These are phyloP conservation scores for Meleagris gallopavo DNA, from an alignment of 2,113 vertebrate species.

Conservation along the genomic window DNA sequence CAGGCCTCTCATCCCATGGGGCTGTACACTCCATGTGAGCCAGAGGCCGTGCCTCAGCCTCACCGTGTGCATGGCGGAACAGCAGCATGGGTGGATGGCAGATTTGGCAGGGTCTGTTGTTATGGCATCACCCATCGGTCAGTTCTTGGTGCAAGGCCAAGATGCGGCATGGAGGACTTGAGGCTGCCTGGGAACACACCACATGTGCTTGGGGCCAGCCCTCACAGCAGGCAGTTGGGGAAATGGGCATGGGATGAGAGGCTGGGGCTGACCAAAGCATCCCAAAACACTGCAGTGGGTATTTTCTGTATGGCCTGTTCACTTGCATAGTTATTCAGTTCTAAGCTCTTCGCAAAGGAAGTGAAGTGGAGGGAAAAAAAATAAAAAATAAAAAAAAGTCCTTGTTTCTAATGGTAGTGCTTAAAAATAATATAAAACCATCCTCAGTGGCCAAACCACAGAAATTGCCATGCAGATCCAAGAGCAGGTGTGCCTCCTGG, in stretches of 20 bases:
- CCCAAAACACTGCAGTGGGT: not conserved
- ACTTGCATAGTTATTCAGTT: not conserved
- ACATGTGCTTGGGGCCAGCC: not conserved
- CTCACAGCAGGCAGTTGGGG: not conserved
- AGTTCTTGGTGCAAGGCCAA: not conserved
- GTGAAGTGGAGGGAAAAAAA: not conserved
- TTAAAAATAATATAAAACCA: conserved; percentile 42
- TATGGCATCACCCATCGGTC: not conserved
- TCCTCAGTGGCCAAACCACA: conserved; percentile 63
- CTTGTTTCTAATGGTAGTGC: not conserved
- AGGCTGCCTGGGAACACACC: not conserved
- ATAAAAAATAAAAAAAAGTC: not conserved
- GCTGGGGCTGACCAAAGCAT: not conserved
- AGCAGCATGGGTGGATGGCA: not conserved
- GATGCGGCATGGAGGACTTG: not conserved
- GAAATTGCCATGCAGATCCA: conserved; percentile 67
- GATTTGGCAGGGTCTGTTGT: not conserved
- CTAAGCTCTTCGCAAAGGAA: not conserved
- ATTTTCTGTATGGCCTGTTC: not conserved
- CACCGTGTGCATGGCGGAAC: not conserved
- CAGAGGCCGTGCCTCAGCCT: not conserved
- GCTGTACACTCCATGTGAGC: not conserved
- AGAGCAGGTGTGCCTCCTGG: conserved; percentile 71
- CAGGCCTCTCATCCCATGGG: not conserved
- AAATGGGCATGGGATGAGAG: not conserved